Evolutionary conservation across 2,888 invertebrate species (phyloP).

Genomic region (Drosophila kuntzei): DNA sequence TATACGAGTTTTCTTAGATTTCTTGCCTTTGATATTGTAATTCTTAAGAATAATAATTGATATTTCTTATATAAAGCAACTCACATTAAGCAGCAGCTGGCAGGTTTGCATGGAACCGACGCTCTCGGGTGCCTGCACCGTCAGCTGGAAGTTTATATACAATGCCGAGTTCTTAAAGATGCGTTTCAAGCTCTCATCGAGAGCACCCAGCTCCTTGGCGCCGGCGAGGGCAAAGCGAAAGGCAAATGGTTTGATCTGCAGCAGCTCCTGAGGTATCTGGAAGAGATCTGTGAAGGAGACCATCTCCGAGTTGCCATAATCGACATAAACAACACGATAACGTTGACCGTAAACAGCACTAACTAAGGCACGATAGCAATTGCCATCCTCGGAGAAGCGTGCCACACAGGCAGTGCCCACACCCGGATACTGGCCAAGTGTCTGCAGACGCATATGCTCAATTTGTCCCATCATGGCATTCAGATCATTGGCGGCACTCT

Average conservation of each 20-base stretch:
- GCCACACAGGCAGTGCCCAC: constrained; percentile 92
- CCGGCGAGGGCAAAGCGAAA: constrained; percentile 91
- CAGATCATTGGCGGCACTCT: constrained; percentile 87
- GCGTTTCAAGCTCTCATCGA: constrained; percentile 88
- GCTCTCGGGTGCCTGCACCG: constrained; percentile 89
- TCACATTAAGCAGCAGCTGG: constrained; percentile 86
- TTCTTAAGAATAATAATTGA: too few species aligned
- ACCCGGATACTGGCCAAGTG: constrained; percentile 89
- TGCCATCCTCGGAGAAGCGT: constrained; percentile 89
- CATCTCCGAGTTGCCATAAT: constrained; percentile 92
- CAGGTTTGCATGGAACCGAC: constrained; percentile 91
- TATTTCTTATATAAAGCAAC: constrained; percentile 19
- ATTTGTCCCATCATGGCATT: constrained; percentile 91
- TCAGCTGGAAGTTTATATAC: constrained; percentile 88
- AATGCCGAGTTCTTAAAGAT: constrained; percentile 90
- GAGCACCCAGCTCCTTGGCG: constrained; percentile 88
- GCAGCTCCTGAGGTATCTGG: constrained; percentile 90
- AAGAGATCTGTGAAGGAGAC: constrained; percentile 90
- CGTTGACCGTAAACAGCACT: constrained; percentile 90
- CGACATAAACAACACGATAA: constrained; percentile 92
- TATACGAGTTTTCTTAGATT: too few species aligned
- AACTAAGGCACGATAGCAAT: constrained; percentile 91
- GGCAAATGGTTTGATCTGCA: constrained; percentile 91
- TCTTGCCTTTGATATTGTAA: too few species aligned
- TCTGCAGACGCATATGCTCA: constrained; percentile 88